Evolutionary conservation across 2,888 invertebrate species (phyloP).

Genomic region (Melikaiella ostensackeni): DNA sequence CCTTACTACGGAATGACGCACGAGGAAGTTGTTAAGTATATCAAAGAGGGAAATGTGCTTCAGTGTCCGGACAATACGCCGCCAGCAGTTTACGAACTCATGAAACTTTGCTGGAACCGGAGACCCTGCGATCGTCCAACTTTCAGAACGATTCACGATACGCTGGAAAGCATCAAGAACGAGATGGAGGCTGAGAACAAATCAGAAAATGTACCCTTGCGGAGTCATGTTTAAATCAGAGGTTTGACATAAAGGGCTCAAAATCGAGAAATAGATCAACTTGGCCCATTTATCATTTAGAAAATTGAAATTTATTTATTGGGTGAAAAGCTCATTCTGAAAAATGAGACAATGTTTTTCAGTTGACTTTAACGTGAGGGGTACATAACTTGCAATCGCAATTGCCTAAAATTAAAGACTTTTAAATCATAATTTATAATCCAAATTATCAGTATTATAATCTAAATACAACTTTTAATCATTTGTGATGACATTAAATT

Average conservation of each 20-base stretch:
- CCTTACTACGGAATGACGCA: conserved; percentile 99
- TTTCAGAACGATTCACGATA: conserved; percentile 89
- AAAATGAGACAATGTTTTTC: not conserved
- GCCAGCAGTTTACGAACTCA: conserved; percentile 90
- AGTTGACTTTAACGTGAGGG: not conserved
- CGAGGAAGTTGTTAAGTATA: conserved; percentile 96
- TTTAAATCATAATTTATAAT: no score
- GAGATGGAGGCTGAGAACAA: conserved; percentile 75
- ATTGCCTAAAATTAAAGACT: no score
- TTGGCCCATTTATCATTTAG: not conserved
- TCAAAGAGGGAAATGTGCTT: conserved; percentile 95
- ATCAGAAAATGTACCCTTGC: conserved; percentile 69
- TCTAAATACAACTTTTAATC: no score
- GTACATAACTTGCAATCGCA: not conserved
- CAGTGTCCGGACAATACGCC: conserved; percentile 95
- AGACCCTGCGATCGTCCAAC: conserved; percentile 91
- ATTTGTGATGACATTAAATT: no score
- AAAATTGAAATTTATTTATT: not conserved
- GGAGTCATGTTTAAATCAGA: conserved; percentile 68
- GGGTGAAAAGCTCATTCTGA: not conserved
- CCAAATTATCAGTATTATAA: no score
- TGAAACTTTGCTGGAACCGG: conserved; percentile 95
- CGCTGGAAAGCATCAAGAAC: conserved; percentile 83
- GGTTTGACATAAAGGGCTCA: conserved; percentile 27
- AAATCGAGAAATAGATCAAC: not conserved